Evolutionary conservation across 2,888 invertebrate genomes (phyloP), one percentile per base, ranked within the genome.

Genomic region (Meliscaeva auricollis): DNA sequence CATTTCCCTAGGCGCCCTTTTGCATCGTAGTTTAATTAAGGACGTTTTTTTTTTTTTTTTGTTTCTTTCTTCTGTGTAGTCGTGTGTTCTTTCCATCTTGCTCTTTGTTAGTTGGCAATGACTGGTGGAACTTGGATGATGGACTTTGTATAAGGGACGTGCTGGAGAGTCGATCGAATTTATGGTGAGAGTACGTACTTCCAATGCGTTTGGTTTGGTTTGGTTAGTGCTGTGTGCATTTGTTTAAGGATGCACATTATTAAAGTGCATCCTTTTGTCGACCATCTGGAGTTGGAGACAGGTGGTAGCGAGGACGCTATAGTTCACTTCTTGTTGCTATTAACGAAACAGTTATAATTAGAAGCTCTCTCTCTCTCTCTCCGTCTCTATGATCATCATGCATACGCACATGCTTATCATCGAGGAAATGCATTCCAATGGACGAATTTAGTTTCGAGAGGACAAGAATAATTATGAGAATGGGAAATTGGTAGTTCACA

Each of bases 321-420:
- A 50, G 74, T 32, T 68, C 68, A 30, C 52, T 72, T 80, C 80
- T 81, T 69, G 81, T 48, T 22, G 69, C 85, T 56, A 64, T 81
- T 85, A 85, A 77, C 69, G 81, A 62, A 85, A 81, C 85, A 81
- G 81, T 81, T 85, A 81, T 85, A 85, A 85, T 85, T 85, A 85
- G 76, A 85, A 85, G 72, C 41, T 52, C 66, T 58, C 60, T 50
- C 50, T 35, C 11, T 66, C 3, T 38, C 11, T 38, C 38, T 38
- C 38, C 17, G 3, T 32, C 74, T 70, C 56, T n/a, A n/a, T n/a
- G 44, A 54, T 70, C 66, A 35, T 69, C 62, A 56, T 17, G 35
- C 44, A 44, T 3, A 52, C 17, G 44, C 52, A 62, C 62, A 41
- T 44, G 30, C 72, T 78, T 83, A 83, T 78, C 64, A 50, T 62